phyloP scores from a whole-genome alignment of 2,888 invertebrate species.

The Orgyia antiqua region DNA sequence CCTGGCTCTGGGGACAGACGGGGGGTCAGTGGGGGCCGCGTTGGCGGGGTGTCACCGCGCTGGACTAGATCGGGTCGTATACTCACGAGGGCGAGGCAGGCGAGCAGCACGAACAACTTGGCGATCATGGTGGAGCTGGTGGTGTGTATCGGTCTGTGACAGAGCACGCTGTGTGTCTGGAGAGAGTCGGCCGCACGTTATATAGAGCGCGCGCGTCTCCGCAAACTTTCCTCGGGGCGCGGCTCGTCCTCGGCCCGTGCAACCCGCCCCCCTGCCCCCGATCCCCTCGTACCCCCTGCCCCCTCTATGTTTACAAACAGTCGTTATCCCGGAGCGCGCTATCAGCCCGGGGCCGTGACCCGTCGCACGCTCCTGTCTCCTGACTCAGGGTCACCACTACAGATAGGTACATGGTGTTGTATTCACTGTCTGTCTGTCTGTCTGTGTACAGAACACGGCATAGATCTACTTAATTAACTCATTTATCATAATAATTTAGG shows the following conservation, averaged over 20 bases:
- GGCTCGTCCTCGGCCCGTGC: no score
- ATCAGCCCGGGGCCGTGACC: conserved; percentile 19
- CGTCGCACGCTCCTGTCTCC: conserved; percentile 30
- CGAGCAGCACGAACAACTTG: conserved; percentile 48
- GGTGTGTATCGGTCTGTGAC: conserved; percentile 28
- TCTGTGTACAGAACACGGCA: no score
- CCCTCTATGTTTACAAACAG: conserved; percentile 21
- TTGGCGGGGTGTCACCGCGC: no score
- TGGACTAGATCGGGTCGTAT: conserved; percentile 39
- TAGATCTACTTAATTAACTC: no score
- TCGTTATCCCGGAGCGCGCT: no score
- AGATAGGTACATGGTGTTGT: no score
- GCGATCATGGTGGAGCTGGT: conserved; percentile 38
- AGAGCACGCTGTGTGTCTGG: conserved; percentile 34
- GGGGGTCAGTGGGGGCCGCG: neutral
- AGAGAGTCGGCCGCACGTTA: conserved; percentile 14
- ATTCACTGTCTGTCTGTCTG: no score
- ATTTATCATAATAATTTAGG: no score
- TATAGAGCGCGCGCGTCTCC: conserved; percentile 19
- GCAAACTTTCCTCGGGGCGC: no score
- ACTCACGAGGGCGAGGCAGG: conserved; percentile 63
- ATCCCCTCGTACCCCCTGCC: conserved; percentile 14
- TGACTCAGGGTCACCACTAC: no score
- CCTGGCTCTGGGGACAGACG: conserved; percentile 36
- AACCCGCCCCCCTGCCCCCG: conserved; percentile 6